Conservation (phyloP, 37 sponge, comb jelly and placozoan genomes). For the Aphrocallistes beatrix region DNA sequence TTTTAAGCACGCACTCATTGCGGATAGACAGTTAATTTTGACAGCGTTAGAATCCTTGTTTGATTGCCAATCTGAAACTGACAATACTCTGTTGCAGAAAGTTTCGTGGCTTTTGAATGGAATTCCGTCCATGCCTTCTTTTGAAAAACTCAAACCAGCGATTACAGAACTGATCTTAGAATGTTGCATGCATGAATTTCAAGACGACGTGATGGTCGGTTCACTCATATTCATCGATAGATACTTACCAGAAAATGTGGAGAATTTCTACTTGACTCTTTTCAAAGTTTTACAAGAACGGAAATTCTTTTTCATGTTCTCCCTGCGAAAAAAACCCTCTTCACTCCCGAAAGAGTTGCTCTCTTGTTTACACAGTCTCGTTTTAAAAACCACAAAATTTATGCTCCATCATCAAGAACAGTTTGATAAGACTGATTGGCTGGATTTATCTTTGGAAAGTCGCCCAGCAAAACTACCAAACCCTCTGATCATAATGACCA, state of each 20-base stretch:
- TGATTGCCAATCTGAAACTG: background rate
- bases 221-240: constrained; percentile 6
- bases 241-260: background rate
- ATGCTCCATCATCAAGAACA: background rate
- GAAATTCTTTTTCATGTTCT: background rate
- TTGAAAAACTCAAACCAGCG: background rate
- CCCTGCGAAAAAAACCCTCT: background rate
- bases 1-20: background rate
- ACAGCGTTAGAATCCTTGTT: background rate
- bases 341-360: background rate
- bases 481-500: background rate
- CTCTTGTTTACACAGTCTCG: background rate
- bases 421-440: background rate
- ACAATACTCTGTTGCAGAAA: background rate
- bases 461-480: background rate
- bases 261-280: background rate
- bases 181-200: background rate
- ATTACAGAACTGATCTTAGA: background rate
- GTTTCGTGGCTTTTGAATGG: constrained; percentile 12
- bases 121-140: background rate
- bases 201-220: background rate
- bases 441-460: background rate
- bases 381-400: background rate
- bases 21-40: background rate
- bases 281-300: background rate